Conservation (phyloP, 1,140 invertebrate genomes). For the Drosophila chauvacae region DNA sequence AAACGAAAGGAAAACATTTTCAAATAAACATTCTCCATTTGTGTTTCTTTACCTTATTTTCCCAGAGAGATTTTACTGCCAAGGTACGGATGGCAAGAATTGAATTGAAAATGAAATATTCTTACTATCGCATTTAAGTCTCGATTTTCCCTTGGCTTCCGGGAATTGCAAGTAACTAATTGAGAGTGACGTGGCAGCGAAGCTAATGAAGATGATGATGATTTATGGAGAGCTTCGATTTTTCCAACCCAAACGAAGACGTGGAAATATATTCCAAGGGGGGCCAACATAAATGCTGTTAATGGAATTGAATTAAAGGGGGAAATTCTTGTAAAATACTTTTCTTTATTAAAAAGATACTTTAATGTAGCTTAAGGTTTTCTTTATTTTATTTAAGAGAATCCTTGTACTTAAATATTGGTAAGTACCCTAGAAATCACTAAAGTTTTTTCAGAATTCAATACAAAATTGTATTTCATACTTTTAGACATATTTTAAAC, state of each 20-base stretch:
- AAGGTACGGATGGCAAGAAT: not conserved
- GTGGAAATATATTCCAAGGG: constrained; percentile 9
- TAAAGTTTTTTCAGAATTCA: no score
- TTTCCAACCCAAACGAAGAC: not conserved
- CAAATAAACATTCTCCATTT: constrained; percentile 59
- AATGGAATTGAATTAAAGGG: constrained; percentile 15
- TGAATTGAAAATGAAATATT: constrained; percentile 33
- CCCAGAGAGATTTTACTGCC: not conserved
- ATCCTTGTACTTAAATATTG: no score
- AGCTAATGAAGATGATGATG: constrained; percentile 44
- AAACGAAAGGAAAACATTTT: constrained; percentile 61
- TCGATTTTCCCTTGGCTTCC: constrained; percentile 17
- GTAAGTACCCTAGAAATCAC: no score
- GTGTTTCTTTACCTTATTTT: constrained; percentile 12
- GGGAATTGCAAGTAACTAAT: constrained; percentile 27
- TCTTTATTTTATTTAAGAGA: no score
- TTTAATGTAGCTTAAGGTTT: not conserved
- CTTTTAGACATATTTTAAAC: not conserved
- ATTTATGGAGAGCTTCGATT: constrained; percentile 38
- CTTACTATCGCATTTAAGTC: constrained; percentile 29
- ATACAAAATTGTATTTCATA: no score
- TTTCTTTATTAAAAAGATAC: not conserved
- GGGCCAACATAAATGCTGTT: not conserved
- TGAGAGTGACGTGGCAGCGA: constrained; percentile 35
- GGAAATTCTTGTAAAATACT: not conserved